phyloP scores from a whole-genome alignment of 2,113 vertebrate species.

The Procavia capensis region DNA sequence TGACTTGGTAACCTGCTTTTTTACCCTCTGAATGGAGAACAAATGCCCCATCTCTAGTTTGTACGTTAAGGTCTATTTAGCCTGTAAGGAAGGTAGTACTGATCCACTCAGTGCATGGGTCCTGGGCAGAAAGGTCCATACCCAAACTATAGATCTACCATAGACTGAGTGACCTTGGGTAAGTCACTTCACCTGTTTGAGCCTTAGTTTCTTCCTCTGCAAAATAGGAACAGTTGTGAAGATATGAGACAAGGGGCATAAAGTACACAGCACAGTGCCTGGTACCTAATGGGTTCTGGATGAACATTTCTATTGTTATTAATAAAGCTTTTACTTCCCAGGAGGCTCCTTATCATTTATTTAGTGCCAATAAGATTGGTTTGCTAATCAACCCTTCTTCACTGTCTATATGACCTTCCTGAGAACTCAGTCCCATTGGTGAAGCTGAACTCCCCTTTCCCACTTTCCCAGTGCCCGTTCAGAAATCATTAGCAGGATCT shows the following conservation, averaged over 20 bases:
- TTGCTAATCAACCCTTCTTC: background rate
- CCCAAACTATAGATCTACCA: background rate
- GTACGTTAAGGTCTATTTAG: background rate
- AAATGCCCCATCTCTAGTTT: background rate
- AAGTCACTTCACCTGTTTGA: background rate
- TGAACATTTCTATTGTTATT: background rate
- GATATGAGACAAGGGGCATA: accelerated
- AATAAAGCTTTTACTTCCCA: background rate
- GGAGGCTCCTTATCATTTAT: background rate
- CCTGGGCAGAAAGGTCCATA: background rate
- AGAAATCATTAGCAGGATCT: conserved; percentile 73
- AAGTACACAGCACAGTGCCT: background rate
- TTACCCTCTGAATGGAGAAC: background rate
- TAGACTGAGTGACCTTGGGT: background rate
- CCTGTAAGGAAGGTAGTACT: background rate
- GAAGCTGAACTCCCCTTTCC: conserved; percentile 49
- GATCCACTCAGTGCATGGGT: background rate
- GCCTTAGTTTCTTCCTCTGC: background rate
- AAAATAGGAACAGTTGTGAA: background rate
- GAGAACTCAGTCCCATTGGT: conserved; percentile 34
- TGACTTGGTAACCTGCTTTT: background rate
- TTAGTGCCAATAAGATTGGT: background rate
- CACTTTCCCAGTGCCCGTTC: background rate
- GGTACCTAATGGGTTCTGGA: background rate
- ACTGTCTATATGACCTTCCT: background rate